Evolutionary conservation across 2,113 vertebrate genomes (phyloP).

Genomic region (Helogale parvula): DNA sequence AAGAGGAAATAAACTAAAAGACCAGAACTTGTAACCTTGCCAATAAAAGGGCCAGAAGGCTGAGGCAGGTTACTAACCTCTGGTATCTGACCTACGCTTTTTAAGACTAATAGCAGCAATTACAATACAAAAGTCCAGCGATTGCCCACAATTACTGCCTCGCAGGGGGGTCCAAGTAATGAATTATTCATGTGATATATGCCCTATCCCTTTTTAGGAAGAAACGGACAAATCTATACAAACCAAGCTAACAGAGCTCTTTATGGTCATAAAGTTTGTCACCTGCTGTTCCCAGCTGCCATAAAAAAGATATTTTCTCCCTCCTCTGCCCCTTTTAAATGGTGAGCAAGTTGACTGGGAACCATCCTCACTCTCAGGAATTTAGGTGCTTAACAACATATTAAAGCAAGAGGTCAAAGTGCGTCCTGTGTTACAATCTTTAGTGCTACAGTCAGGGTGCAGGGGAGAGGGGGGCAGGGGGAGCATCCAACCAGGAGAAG

Average conservation of each 20-base stretch:
- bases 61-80: constrained; percentile 50
- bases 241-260: constrained; percentile 61
- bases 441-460: background rate
- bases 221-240: constrained; percentile 53
- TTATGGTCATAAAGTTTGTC: constrained; percentile 63
- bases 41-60: constrained; percentile 42
- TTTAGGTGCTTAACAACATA: constrained; percentile 1
- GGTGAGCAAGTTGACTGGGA: background rate
- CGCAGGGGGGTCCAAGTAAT: constrained; percentile 38
- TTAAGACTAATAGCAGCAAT: constrained; percentile 73
- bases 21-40: background rate
- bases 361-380: constrained; percentile 38
- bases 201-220: constrained; percentile 62
- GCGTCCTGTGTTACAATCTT: background rate
- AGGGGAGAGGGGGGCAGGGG: background rate
- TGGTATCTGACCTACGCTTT: constrained; percentile 42
- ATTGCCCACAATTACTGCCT: constrained; percentile 57
- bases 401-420: constrained; percentile 57
- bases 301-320: background rate
- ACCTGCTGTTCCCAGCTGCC: constrained; percentile 75
- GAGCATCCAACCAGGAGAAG: background rate
- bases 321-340: background rate
- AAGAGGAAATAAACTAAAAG: background rate
- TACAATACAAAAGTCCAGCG: constrained; percentile 66
- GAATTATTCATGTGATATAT: constrained; percentile 71